Evolutionary conservation across 2,797 vertebrate genomes (phyloP).

Genomic region (Coluber constrictor): DNA sequence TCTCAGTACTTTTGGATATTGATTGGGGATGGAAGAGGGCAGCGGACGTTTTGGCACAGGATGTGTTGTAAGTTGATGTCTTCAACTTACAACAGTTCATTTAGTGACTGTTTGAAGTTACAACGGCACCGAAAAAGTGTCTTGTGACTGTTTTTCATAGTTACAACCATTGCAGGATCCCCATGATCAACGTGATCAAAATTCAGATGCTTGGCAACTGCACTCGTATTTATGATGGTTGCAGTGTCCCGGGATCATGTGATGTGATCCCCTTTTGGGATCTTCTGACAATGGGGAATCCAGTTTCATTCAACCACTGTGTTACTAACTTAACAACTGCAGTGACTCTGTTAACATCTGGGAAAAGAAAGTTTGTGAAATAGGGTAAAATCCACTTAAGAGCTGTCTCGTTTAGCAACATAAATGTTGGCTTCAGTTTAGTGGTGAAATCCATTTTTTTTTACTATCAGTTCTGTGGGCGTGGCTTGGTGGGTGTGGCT

Average conservation of each 20-base stretch:
- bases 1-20: background rate
- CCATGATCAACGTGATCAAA: background rate
- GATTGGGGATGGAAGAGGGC: background rate
- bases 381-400: background rate
- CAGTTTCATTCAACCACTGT: background rate
- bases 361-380: background rate
- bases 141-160: background rate
- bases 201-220: background rate
- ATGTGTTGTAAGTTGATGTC: background rate
- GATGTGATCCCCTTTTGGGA: background rate
- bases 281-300: background rate
- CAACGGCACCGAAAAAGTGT: background rate
- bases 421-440: background rate
- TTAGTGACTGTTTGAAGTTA: background rate
- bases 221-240: background rate
- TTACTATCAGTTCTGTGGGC: too few species aligned
- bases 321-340: background rate
- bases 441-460: too few species aligned
- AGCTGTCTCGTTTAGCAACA: background rate
- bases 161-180: background rate
- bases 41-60: background rate
- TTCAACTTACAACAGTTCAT: background rate
- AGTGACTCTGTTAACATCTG: background rate
- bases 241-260: fast-evolving
- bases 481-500: too few species aligned